Evolutionary conservation across 2,888 invertebrate species (phyloP).

Genomic region (Polydrusus tereticollis): DNA sequence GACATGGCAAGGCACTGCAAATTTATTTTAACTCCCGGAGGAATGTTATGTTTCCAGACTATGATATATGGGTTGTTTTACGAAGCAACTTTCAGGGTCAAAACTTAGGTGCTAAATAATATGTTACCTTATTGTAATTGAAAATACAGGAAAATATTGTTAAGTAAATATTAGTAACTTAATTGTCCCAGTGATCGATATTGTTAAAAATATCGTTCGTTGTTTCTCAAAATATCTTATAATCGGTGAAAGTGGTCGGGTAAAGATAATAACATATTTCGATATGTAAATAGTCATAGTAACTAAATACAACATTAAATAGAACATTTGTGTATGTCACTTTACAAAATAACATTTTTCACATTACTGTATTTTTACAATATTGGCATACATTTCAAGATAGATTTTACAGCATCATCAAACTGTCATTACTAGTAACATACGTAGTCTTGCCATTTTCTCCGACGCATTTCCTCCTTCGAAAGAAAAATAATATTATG

Average conservation of each 20-base stretch:
- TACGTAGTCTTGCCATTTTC: conserved; percentile 3
- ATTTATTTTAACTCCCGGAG: conserved; percentile 44
- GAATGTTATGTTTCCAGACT: conserved; percentile 39
- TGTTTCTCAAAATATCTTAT: no score
- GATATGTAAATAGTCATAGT: no score
- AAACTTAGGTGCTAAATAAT: not conserved
- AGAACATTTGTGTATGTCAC: no score
- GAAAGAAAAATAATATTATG: conserved; percentile 14
- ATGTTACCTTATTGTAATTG: not conserved
- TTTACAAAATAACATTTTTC: no score
- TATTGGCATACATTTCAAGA: conserved; percentile 1
- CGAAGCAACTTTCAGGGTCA: conserved; percentile 19
- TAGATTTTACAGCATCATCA: conserved; percentile 13
- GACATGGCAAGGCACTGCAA: conserved; percentile 46
- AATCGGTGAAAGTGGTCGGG: no score
- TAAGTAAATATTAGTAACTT: no score
- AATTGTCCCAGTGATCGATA: no score
- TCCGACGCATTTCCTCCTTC: conserved; percentile 1
- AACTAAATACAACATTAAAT: no score
- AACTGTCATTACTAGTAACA: conserved; percentile 1
- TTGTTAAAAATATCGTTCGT: no score
- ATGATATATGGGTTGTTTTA: conserved; percentile 43
- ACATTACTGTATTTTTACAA: not conserved
- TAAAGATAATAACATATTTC: no score
- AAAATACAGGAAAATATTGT: no score